Conservation (phyloP, 2,113 vertebrate genomes). For the Aviceda subcristata region DNA sequence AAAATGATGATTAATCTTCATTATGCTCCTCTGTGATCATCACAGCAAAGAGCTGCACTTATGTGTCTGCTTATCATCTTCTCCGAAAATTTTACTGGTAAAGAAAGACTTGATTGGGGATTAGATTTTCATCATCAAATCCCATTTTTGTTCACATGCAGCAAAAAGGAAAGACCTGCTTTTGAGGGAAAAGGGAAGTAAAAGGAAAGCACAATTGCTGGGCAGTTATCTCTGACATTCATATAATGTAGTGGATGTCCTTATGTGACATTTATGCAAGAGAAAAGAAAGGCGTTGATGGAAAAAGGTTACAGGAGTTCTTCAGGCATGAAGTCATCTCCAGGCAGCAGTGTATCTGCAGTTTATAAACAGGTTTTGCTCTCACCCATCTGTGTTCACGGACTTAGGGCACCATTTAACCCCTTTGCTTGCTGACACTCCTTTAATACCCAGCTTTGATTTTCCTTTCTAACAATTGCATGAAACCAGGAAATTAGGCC, state of each 20-base stretch:
- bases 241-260: background rate
- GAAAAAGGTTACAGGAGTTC: constrained; percentile 32
- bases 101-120: background rate
- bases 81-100: background rate
- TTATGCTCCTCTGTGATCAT: background rate
- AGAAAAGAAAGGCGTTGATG: background rate
- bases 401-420: background rate
- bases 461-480: background rate
- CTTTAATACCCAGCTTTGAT: background rate
- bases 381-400: background rate
- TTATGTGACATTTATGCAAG: background rate
- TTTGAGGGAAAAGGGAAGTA: background rate
- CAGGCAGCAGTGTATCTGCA: background rate
- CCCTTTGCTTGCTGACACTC: background rate
- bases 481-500: background rate
- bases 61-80: background rate
- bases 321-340: constrained; percentile 35
- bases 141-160: background rate
- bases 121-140: constrained; percentile 7
- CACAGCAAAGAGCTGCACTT: background rate
- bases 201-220: background rate
- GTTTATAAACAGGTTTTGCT: constrained; percentile 2
- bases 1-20: constrained; percentile 28
- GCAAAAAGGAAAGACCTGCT: background rate
- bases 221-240: constrained; percentile 12